Conservation (phyloP, 2,113 vertebrate genomes). For the Zapus hudsonius region DNA sequence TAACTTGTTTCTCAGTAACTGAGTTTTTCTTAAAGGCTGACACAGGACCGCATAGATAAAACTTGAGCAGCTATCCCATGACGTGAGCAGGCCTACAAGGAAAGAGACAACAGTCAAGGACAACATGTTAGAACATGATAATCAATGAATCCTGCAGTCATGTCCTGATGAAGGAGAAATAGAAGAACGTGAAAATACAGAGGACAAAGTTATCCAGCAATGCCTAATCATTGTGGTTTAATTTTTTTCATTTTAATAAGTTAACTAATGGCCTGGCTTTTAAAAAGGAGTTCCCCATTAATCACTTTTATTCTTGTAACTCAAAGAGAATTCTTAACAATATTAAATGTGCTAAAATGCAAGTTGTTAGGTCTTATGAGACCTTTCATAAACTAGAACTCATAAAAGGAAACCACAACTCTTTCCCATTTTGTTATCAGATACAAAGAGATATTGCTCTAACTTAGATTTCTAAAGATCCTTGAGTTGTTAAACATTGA, state of each 20-base stretch:
- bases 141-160: neutral
- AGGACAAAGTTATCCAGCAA: neutral
- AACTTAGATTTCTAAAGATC: neutral
- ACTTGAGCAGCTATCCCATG: neutral
- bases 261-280: neutral
- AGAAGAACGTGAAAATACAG: neutral
- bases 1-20: neutral
- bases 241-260: neutral
- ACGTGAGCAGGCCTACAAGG: neutral
- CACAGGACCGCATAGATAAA: neutral
- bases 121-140: slow-evolving; percentile 19
- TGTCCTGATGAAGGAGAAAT: neutral
- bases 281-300: neutral
- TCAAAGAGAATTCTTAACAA: slow-evolving; percentile 25
- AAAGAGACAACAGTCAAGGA: neutral
- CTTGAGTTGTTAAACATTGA: slow-evolving; percentile 5
- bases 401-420: neutral
- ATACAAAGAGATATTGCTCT: neutral
- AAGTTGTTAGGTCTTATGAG: slow-evolving; percentile 23
- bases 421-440: neutral
- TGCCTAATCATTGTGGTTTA: neutral
- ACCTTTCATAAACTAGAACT: neutral
- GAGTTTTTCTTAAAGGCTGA: neutral
- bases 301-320: neutral
- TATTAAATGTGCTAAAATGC: neutral